phyloP scores from a whole-genome alignment of 2,797 vertebrate genomes.

The Propithecus deckenii region DNA sequence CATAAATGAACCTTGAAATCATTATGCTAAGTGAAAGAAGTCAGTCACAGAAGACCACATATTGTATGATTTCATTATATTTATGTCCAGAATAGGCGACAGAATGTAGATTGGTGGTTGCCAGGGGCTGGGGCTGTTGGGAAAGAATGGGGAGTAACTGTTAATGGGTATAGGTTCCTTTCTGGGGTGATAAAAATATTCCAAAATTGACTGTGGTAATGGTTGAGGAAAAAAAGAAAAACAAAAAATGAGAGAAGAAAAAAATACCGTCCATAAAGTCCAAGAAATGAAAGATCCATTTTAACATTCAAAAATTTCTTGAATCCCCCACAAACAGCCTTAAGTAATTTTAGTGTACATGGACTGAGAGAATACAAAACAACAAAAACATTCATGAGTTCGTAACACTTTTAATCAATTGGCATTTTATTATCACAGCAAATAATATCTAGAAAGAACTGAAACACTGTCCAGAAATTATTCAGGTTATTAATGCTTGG shows the following conservation, averaged over 20 bases:
- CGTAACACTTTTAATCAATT: conserved; percentile 3
- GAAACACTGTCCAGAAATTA: conserved; percentile 8
- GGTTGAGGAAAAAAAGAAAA: neutral
- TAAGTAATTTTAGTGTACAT: neutral
- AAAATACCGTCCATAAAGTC: neutral
- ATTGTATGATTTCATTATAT: neutral
- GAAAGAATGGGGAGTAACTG: neutral
- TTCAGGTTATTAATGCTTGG: neutral
- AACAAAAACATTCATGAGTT: neutral
- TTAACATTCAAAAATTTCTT: neutral
- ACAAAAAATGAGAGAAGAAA: neutral
- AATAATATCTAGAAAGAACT: neutral
- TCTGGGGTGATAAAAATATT: neutral
- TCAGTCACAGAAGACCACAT: neutral
- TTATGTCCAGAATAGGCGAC: neutral
- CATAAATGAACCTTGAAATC: neutral
- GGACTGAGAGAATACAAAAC: neutral
- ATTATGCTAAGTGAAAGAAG: neutral
- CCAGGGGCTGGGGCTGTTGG: neutral
- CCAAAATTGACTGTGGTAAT: neutral
- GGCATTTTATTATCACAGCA: conserved; percentile 5
- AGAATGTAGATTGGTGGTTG: neutral
- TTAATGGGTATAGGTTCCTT: neutral
- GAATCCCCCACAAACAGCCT: neutral
- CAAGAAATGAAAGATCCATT: neutral